Percentiles rank a stretch among this genome's conserved stretches.
Evolutionary conservation across 37 sponge, comb jelly and placozoan genomes (phyloP).

Genomic region (Chondrosia reniformis): DNA sequence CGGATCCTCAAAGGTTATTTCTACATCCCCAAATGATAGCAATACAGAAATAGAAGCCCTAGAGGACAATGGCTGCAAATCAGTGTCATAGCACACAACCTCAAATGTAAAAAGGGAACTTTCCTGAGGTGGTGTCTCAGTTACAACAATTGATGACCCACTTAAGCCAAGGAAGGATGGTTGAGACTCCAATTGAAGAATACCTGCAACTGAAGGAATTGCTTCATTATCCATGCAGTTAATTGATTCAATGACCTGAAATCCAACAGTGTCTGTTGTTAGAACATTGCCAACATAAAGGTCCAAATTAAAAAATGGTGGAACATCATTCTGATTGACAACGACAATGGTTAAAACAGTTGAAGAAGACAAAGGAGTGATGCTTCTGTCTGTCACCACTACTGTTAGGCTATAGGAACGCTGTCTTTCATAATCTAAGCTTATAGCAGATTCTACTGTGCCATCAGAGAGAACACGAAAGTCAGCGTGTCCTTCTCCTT

Average conservation of each 20-base stretch:
- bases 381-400: slow-evolving; percentile 37
- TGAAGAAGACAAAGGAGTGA: background rate
- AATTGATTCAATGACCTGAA: background rate
- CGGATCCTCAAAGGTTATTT: slow-evolving; percentile 35
- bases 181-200: slow-evolving; percentile 17
- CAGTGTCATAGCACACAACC: slow-evolving; percentile 36
- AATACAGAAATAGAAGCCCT: slow-evolving; percentile 34
- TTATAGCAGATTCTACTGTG: slow-evolving; percentile 6
- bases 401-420: slow-evolving; percentile 35
- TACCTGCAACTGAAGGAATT: slow-evolving; percentile 9
- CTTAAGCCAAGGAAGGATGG: slow-evolving; percentile 23
- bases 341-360: slow-evolving; percentile 24
- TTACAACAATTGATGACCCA: background rate
- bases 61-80: slow-evolving; percentile 19
- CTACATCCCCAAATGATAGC: background rate
- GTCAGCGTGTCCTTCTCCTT: background rate
- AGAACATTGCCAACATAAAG: slow-evolving; percentile 23
- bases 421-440: slow-evolving; percentile 47
- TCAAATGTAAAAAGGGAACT: slow-evolving; percentile 19
- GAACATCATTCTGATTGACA: slow-evolving; percentile 45
- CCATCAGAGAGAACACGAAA: slow-evolving; percentile 20
- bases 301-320: slow-evolving; percentile 25
- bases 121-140: background rate
- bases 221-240: slow-evolving; percentile 49
- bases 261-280: background rate